Conservation (phyloP, 2,797 vertebrate genomes). For the Bucorvus abyssinicus region DNA sequence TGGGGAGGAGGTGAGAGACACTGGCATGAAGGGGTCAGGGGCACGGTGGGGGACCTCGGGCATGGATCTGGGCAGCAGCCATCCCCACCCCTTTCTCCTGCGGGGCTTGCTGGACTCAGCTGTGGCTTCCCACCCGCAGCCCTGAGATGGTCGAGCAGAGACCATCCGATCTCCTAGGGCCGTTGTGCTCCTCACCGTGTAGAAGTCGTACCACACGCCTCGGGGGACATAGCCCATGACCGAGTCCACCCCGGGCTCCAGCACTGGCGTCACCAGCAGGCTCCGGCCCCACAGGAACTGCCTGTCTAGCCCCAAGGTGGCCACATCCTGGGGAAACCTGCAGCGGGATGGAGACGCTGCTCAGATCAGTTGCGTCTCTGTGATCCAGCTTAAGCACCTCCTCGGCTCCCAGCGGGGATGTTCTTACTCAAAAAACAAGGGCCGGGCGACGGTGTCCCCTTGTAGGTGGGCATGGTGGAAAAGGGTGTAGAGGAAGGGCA, state of each 20-base stretch:
- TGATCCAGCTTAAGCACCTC: neutral
- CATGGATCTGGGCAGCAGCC: fast-evolving
- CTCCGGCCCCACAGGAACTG: constrained; percentile 89
- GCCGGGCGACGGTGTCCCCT: constrained; percentile 83
- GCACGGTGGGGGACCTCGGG: fast-evolving
- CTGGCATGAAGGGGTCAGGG: fast-evolving
- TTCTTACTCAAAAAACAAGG: constrained; percentile 87
- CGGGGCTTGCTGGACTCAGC: neutral
- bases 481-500: constrained; percentile 86
- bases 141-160: fast-evolving
- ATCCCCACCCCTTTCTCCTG: neutral
- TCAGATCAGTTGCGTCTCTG: fast-evolving
- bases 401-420: fast-evolving
- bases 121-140: neutral
- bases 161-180: fast-evolving
- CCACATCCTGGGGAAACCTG: constrained; percentile 83
- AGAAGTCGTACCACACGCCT: constrained; percentile 87
- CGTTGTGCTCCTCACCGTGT: constrained; percentile 74
- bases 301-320: constrained; percentile 80
- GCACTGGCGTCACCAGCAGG: constrained; percentile 85
- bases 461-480: constrained; percentile 83
- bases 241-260: constrained; percentile 76
- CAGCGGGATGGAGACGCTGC: fast-evolving
- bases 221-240: constrained; percentile 83
- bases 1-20: neutral